Percentiles rank a stretch among this genome's conserved stretches.
These are phyloP conservation scores for Paratilapia polleni DNA, from an alignment of 2,113 vertebrate species.

Conservation along the genomic window DNA sequence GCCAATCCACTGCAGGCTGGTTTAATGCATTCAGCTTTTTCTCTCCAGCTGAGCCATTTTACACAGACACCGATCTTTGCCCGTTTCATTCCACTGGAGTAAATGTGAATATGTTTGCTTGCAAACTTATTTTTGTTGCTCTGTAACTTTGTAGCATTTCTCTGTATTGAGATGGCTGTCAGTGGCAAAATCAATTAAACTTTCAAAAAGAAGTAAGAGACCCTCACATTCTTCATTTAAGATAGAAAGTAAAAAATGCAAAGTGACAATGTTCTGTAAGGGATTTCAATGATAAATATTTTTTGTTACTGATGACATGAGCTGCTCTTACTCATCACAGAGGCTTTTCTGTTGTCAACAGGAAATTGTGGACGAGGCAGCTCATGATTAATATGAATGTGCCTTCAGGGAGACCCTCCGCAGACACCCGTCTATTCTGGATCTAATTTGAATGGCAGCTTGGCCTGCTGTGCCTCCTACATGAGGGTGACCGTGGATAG, in stretches of 20 bases:
- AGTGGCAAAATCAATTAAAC: background rate
- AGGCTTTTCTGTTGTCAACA: background rate
- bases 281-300: background rate
- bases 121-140: background rate
- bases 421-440: background rate
- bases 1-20: too few relatives aligned
- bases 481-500: background rate
- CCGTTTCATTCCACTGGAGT: background rate
- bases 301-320: background rate
- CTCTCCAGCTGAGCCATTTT: background rate
- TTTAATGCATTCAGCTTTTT: background rate
- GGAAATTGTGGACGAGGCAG: background rate
- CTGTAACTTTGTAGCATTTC: background rate
- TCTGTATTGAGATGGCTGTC: background rate
- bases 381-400: slow-evolving; percentile 7
- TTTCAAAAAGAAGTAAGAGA: background rate
- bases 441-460: background rate
- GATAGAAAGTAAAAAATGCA: background rate
- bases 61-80: background rate
- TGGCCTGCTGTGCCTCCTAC: background rate
- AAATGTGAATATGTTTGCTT: background rate
- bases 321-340: background rate
- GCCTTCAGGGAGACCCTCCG: background rate
- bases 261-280: background rate
- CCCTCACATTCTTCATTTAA: background rate